phyloP scores from a whole-genome alignment of 2,888 invertebrate species.

The Sthenelais limicola region DNA sequence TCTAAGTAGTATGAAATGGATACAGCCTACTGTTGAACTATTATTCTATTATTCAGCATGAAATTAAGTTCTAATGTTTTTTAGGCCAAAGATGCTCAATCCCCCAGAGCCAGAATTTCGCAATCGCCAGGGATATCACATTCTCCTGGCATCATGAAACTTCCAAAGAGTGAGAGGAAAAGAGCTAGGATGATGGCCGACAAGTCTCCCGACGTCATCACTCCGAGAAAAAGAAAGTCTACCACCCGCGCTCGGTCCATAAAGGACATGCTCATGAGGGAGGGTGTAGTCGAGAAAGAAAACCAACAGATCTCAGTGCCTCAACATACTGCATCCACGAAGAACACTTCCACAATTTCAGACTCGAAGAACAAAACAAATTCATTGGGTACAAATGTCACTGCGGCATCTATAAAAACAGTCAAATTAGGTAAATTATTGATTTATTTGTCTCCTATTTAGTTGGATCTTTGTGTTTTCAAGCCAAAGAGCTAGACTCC shows the following conservation, averaged over 20 bases:
- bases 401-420: slow-evolving; percentile 11
- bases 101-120: too few species aligned
- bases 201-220: slow-evolving; percentile 36
- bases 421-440: slow-evolving; percentile 35
- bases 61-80: too few species aligned
- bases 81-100: too few species aligned
- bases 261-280: slow-evolving; percentile 39
- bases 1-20: too few species aligned
- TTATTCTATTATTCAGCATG: too few species aligned
- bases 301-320: neutral
- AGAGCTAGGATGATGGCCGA: slow-evolving; percentile 39
- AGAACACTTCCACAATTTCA: neutral
- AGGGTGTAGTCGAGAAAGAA: neutral
- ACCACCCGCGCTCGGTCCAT: slow-evolving; percentile 43
- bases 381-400: neutral
- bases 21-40: too few species aligned
- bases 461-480: too few species aligned
- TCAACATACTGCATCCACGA: neutral
- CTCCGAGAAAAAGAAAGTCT: slow-evolving; percentile 28
- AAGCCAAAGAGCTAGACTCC: too few species aligned
- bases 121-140: neutral
- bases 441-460: too few species aligned
- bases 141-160: slow-evolving; percentile 19
- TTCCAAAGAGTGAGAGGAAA: slow-evolving; percentile 22
- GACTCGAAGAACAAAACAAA: neutral